Conservation (phyloP, 1,140 invertebrate genomes). For the Littorina saxatilis region DNA sequence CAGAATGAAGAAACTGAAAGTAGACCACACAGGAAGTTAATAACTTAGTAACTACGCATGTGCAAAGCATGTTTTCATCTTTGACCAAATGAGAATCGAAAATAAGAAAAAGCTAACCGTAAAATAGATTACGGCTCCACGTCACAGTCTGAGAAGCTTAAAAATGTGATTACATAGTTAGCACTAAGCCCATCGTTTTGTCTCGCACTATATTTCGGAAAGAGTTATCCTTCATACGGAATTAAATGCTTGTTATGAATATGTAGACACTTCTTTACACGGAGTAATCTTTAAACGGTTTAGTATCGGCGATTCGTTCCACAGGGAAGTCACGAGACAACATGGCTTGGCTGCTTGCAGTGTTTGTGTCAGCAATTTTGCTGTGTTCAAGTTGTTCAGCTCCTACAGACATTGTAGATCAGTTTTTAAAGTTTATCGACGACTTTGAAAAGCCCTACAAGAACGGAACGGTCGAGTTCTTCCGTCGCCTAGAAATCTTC, state of each 20-base stretch:
- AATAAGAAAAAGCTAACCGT: not conserved
- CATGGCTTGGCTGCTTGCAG: not conserved
- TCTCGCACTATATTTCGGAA: too few species aligned
- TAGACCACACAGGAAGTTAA: too few species aligned
- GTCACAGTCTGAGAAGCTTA: not conserved
- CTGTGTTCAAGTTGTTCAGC: not conserved
- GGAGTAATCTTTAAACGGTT: too few species aligned
- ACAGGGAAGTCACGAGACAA: not conserved
- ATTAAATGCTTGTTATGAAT: too few species aligned
- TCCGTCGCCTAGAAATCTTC: conserved; percentile 80
- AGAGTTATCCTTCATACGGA: too few species aligned
- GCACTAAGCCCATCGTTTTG: too few species aligned
- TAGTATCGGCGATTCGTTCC: too few species aligned
- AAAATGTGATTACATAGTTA: too few species aligned
- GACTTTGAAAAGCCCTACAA: conserved; percentile 84
- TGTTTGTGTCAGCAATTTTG: not conserved
- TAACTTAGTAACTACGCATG: too few species aligned
- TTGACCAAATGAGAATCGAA: conserved; percentile 8
- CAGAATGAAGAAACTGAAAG: too few species aligned
- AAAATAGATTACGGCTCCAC: not conserved
- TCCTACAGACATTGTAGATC: not conserved
- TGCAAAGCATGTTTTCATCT: too few species aligned
- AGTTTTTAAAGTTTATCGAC: conserved; percentile 81
- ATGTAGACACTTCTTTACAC: too few species aligned
- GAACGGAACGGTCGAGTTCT: conserved; percentile 79